These are phyloP conservation scores for Benthosema pterotum DNA, from an alignment of 2,797 vertebrate species.

Conservation along the genomic window DNA sequence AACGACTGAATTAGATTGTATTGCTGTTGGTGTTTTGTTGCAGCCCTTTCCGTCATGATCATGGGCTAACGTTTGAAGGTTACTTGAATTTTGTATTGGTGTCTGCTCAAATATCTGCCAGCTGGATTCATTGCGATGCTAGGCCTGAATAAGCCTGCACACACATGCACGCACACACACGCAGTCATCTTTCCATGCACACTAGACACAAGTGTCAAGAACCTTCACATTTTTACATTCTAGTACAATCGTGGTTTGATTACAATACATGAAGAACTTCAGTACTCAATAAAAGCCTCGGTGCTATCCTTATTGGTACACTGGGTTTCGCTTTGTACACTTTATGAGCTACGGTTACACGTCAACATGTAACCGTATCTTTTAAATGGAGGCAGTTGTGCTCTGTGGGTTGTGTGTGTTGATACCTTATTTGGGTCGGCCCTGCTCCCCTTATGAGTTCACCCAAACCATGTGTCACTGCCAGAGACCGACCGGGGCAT, in stretches of 20 bases:
- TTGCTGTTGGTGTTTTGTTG: too few relatives aligned
- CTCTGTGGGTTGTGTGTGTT: slow-evolving; percentile 56
- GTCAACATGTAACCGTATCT: slow-evolving; percentile 55
- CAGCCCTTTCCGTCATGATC: too few relatives aligned
- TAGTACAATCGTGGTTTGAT: slow-evolving; percentile 4
- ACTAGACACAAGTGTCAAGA: background rate
- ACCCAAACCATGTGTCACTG: slow-evolving; percentile 70
- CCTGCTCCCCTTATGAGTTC: slow-evolving; percentile 57
- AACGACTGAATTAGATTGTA: too few relatives aligned
- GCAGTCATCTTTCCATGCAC: background rate
- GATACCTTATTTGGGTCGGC: slow-evolving; percentile 81
- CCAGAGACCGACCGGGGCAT: slow-evolving; percentile 43
- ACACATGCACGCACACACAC: slow-evolving; percentile 13
- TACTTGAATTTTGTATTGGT: background rate
- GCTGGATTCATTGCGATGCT: background rate
- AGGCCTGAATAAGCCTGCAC: background rate
- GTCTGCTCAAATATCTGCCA: background rate
- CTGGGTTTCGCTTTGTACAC: too few relatives aligned
- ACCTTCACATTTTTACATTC: background rate
- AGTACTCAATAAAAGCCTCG: slow-evolving; percentile 1
- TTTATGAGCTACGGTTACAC: too few relatives aligned
- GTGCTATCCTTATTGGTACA: too few relatives aligned
- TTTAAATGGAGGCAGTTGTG: slow-evolving; percentile 47
- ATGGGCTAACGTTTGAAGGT: background rate
- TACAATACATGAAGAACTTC: background rate